Base-by-base conservation (phyloP, 1,140 invertebrate species). In the Drosophila persimilis region DNA sequence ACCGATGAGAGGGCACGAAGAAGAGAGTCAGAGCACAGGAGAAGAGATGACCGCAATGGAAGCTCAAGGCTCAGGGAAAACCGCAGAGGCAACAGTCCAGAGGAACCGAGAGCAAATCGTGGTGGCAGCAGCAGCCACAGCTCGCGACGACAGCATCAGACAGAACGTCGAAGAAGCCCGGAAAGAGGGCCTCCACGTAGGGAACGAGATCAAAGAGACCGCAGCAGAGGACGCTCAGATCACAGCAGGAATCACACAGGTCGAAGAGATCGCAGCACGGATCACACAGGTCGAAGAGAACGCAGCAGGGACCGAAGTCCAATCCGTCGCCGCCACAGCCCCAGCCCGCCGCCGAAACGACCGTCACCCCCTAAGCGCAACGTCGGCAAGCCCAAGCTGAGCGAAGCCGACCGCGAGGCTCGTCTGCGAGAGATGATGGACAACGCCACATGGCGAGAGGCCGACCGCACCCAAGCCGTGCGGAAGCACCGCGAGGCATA, bases 391-490 rank as follows among this genome's bases (percentile, higher is more conserved):
- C 56, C 61, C n/a, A 92, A 85, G 65, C 62, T 91, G 4, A 90
- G 67, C 71, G 96, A 48, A 92, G 93, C 50, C 71, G 97, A 98
- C 90, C 95, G 95, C 71, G 94, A 97, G 84, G 92, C 92, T 47
- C 92, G 93, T 57, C 91, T 96, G 62, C 92, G 93, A 51, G 96
- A 97, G 92, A 98, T 98, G 97, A 95, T 96, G 93, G 91, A 93
- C 26, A 95, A 97, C 92, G 96, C 95, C 1, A 92, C 92, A 59
- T 94, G 94, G 93, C 92, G 95, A 7, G 95, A 97, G 58, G 93
- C 94, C 63, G 93, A 95, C 80, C 91, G 96, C 57, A 92, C 92
- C 45, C 92, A 92, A 73, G 95, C 94, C 77, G 93, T 96, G 0
- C 94, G 93, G 73, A 92, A 92, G 35, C 95, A 96, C 84, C 92